These are phyloP conservation scores for Tragelaphus oryx DNA, from an alignment of 2,797 vertebrate species.

Conservation along the genomic window DNA sequence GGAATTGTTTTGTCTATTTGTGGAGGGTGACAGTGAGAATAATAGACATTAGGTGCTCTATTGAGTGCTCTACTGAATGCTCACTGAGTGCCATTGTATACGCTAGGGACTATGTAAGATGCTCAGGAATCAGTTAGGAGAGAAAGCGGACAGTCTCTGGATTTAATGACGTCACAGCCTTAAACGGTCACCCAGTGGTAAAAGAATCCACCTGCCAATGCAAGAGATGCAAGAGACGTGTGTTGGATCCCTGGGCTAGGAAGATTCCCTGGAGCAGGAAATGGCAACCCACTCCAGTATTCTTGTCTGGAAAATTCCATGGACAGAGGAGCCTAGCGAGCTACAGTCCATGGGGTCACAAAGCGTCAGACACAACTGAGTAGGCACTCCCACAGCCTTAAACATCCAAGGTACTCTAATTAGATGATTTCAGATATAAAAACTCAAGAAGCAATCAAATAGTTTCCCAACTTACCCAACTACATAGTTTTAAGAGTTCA, in stretches of 20 bases:
- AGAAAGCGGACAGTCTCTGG: not conserved
- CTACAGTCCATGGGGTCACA: not conserved
- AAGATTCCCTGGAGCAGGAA: not conserved
- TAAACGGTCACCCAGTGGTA: not conserved
- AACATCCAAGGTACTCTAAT: not conserved
- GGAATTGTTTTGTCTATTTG: not conserved
- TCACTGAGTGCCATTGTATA: accelerated
- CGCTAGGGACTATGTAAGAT: no score
- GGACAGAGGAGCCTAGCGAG: not conserved
- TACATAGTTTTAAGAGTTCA: not conserved
- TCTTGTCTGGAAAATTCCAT: not conserved
- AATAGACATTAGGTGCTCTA: not conserved
- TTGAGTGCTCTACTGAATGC: no score
- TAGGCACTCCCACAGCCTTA: not conserved
- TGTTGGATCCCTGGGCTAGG: not conserved
- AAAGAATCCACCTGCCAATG: not conserved
- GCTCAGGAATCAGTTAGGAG: not conserved
- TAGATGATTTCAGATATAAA: not conserved
- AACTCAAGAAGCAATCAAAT: not conserved
- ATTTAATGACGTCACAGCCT: not conserved
- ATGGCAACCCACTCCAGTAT: not conserved
- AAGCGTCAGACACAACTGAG: not conserved
- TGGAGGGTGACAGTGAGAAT: not conserved
- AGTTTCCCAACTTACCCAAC: not conserved
- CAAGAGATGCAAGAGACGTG: not conserved